Conservation (phyloP, 1,140 invertebrate genomes). For the Anoplolepis gracilipes region DNA sequence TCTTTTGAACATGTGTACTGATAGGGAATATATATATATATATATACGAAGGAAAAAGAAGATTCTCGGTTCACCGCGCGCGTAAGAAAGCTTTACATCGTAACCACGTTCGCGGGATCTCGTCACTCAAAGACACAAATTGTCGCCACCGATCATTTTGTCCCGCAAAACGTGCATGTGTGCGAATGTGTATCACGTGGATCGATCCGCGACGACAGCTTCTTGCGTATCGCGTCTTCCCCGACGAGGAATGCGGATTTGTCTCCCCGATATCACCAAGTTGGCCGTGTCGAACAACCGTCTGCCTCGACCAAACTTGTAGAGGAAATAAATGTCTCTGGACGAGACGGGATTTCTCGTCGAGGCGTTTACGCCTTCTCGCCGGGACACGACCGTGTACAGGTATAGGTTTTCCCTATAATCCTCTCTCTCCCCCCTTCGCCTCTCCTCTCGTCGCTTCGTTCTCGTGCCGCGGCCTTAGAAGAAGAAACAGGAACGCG, state of each 20-base stretch:
- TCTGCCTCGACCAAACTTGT: neutral
- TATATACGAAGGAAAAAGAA: neutral
- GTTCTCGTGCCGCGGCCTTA: neutral
- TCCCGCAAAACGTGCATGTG: neutral
- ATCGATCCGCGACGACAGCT: conserved; percentile 62
- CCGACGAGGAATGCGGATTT: conserved; percentile 62
- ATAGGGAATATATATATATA: no score
- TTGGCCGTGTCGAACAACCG: conserved; percentile 23
- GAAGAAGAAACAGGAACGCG: conserved; percentile 58
- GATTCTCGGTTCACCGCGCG: neutral
- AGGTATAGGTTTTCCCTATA: conserved; percentile 59
- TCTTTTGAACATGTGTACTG: no score
- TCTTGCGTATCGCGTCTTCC: conserved; percentile 35
- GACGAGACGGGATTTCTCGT: conserved; percentile 20
- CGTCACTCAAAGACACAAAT: conserved; percentile 57
- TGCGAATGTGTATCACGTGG: conserved; percentile 19
- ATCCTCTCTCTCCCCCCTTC: conserved; percentile 1
- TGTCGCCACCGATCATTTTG: conserved; percentile 52
- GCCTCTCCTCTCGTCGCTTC: no score
- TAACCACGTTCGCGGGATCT: neutral
- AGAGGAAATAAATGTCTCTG: neutral
- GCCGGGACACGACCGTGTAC: neutral
- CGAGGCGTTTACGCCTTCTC: neutral
- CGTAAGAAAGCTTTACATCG: conserved; percentile 32
- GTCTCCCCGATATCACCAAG: conserved; percentile 55